These are phyloP conservation scores for Macaca fascicularis DNA, from an alignment of 2,113 vertebrate genomes.

Conservation along the genomic window T2T-MFA8v1.1 NC_088386.1:56409001-56409500, in stretches of 20 bases:
- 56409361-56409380: neutral
- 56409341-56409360: neutral
- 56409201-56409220: neutral
- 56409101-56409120: neutral
- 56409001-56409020: neutral
- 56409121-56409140: neutral
- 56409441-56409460: slow-evolving; percentile 1
- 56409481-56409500: neutral
- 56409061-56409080: no score
- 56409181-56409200: neutral
- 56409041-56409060: no score
- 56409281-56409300: neutral
- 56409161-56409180: neutral
- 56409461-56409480: neutral
- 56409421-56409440: neutral
- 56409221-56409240: neutral
- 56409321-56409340: neutral
- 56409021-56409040: no score
- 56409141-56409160: neutral
- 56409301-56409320: neutral
- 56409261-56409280: neutral
- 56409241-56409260: neutral
- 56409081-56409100: no score
- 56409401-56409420: neutral
- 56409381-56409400: neutral